Evolutionary conservation across 2,888 invertebrate genomes (phyloP).

Genomic region (Harmothoe impar): DNA sequence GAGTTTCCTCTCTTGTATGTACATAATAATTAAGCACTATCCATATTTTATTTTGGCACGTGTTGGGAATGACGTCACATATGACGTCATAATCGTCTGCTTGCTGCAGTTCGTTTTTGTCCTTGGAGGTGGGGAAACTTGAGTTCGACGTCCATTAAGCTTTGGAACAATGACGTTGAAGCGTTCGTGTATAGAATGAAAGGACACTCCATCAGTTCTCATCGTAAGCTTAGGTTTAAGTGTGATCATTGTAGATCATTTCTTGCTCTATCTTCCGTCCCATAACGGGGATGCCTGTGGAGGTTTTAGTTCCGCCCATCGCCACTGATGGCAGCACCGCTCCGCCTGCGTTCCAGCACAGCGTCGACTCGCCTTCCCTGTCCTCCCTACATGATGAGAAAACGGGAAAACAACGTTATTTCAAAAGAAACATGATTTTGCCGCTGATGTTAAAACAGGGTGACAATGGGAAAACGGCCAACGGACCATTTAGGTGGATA

Average conservation of each 20-base stretch:
- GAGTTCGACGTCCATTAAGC: too few species aligned
- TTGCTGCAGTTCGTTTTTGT: too few species aligned
- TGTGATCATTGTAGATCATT: too few species aligned
- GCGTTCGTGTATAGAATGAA: too few species aligned
- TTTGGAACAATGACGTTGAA: too few species aligned
- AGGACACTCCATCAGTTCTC: too few species aligned
- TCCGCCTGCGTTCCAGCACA: neutral
- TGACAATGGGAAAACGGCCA: neutral
- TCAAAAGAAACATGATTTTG: neutral
- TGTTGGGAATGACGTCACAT: neutral
- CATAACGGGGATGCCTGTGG: too few species aligned
- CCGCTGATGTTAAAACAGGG: neutral
- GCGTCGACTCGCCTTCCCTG: neutral
- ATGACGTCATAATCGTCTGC: neutral
- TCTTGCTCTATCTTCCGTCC: too few species aligned
- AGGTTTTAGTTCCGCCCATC: neutral
- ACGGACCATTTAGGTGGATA: constrained; percentile 31
- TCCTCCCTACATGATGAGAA: neutral
- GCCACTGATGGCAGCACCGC: constrained; percentile 38
- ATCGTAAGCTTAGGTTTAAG: too few species aligned
- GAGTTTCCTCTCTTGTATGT: neutral
- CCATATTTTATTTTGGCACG: constrained; percentile 24
- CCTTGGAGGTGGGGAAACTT: too few species aligned
- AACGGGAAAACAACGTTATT: neutral
- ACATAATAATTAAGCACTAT: constrained; percentile 12